Base-by-base conservation (phyloP, 2,797 vertebrate genomes). In the Melanogrammus aeglefinus region DNA sequence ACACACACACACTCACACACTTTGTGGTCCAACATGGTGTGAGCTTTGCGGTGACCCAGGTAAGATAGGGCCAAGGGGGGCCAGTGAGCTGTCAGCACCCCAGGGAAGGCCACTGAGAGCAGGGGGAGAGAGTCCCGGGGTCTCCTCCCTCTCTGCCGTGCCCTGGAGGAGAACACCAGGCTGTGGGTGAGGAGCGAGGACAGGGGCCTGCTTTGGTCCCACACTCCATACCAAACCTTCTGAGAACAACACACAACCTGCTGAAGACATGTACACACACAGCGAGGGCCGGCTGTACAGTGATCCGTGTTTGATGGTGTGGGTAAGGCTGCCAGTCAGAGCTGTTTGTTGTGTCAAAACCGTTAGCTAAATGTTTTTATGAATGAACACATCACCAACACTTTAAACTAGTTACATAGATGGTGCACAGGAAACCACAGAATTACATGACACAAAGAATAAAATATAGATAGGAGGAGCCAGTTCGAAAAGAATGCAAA, bases 121-220 rank as follows among this genome's bases (percentile, higher is more conserved):
- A 83, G 82, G 78, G 84, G 79, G 76, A 79, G 81, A 78, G 81
- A 85, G 82, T 90, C 84, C 90, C 90, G 87, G 91, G 90, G 78
- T 72, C 0, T 74, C 27, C 36, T 12, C 3, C 14, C n/a, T 9
- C 6, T 6, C 57, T 0, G 9, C 74, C 57, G 29, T 33, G 16
- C 73, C 74, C 72, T 75, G 77, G 81, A 83, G 51, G 79, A 90
- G 83, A 91, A 90, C 89, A 88, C 81, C 91, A 63, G 87, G 72
- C 71, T 24, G 79, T 87, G 83, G 90, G 88, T 90, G 85, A 89
- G 87, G 88, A 89, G 91, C 88, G 90, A 90, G 84, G 91, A 91
- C 82, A 88, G 91, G 89, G 82, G n/a, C 14, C 76, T 87, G 78
- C 84, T 80, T 88, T 83, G 88, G 86, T 90, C 87, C 86, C 86